Evolutionary conservation across 1,140 invertebrate genomes (phyloP).

Genomic region (Melipona quadrifasciata): DNA sequence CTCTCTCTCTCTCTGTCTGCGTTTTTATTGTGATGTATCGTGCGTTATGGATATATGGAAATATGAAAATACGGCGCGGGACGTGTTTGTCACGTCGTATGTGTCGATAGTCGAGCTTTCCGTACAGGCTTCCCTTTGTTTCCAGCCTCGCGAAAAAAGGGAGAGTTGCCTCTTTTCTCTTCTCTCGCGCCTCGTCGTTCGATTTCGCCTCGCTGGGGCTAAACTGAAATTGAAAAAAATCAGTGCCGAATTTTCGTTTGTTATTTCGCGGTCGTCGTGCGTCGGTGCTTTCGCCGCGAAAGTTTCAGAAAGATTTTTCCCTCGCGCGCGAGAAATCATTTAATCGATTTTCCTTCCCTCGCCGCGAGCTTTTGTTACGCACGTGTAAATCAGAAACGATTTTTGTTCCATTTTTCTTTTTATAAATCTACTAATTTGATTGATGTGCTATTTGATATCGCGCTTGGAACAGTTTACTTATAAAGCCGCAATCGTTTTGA

Average conservation of each 20-base stretch:
- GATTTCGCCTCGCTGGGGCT: background rate
- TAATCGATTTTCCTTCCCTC: background rate
- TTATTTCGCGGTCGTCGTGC: background rate
- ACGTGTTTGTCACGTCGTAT: constrained; percentile 7
- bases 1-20: no score
- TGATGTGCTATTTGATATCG: no score
- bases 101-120: constrained; percentile 6
- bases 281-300: no score
- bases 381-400: no score
- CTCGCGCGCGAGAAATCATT: background rate
- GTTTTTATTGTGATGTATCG: background rate
- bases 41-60: constrained; percentile 21
- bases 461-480: no score
- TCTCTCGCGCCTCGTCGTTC: background rate
- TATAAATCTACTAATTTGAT: no score
- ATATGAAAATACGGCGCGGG: constrained; percentile 5
- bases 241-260: background rate
- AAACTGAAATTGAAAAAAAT: constrained; percentile 9
- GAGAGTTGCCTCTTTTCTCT: background rate
- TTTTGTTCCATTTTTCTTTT: no score
- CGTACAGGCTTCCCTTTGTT: background rate
- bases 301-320: background rate
- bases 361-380: no score
- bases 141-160: background rate
- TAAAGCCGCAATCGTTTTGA: no score